Base-by-base conservation (phyloP, 1,140 invertebrate genomes). In the Physella acuta region DNA sequence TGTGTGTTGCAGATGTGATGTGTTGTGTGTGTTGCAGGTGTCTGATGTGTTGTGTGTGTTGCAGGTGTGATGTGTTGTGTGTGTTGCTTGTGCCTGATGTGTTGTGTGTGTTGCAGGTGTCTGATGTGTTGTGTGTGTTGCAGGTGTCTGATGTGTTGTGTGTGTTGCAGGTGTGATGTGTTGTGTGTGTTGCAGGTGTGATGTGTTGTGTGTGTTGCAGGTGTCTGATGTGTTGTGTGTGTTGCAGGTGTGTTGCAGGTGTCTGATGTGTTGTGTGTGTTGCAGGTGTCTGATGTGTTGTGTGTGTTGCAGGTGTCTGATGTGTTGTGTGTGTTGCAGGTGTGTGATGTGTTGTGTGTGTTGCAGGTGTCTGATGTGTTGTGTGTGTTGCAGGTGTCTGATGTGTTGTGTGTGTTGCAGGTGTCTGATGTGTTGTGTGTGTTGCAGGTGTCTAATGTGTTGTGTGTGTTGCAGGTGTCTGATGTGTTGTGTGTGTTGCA, bases 121-220 rank as follows among this genome's bases (percentile, higher is more conserved):
- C 5, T 88, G 95, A 52, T 99, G 97, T 87, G n/a, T 24, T 55
- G 28, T 60, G 2, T 64, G 17, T 56, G n/a, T 52, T n/a, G 1
- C 52, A 66, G 64, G 3, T 66, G 64, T 39, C 8, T 30, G 1
- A n/a, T 99, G 97, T 87, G 93, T 92, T 0, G 87, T 90, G 55
- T 94, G 93, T 0, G 98, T 94, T 81, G 93, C 92, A 77, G 96
- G 96, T 0, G 94, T 95, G 5, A 88, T 95, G 51, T 99, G 97
- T 87, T 55, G 28, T 60, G 2, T 64, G 17, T 56, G n/a, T 52
- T n/a, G 1, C 52, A 66, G 64, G 3, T 66, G 64, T 39, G 16
- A 20, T 99, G 97, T 87, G 93, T 92, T 0, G 87, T 90, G 55
- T 94, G 93, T 0, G 98, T 94, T 81, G 93, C 92, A 77, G 96